These are phyloP conservation scores for Callipepla squamata DNA, from an alignment of 2,113 vertebrate species.

Conservation along the genomic window DNA sequence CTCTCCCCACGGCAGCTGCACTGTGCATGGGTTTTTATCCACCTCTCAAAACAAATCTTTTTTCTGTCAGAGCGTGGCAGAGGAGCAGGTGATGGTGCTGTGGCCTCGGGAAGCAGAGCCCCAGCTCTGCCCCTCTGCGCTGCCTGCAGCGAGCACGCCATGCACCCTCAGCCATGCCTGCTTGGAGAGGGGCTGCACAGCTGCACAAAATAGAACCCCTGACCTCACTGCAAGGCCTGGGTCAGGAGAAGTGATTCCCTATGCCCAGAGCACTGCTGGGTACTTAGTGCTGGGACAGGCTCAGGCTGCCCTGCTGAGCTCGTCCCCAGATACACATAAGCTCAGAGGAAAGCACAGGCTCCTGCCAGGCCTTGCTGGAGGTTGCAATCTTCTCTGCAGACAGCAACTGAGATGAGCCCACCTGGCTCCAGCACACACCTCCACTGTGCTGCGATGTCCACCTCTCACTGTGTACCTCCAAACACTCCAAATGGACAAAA, in stretches of 20 bases:
- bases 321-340: background rate
- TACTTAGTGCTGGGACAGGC: no score
- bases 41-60: background rate
- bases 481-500: background rate
- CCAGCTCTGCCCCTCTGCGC: background rate
- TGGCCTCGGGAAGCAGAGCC: background rate
- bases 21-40: background rate
- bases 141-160: background rate
- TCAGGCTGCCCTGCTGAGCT: background rate
- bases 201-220: background rate
- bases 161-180: background rate
- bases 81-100: fast-evolving
- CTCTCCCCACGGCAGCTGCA: background rate
- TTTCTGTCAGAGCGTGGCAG: background rate
- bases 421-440: background rate
- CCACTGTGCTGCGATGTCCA: no score
- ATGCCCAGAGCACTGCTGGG: background rate
- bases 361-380: background rate
- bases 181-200: background rate
- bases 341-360: background rate
- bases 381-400: background rate
- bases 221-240: background rate
- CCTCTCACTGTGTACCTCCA: fast-evolving
- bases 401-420: background rate
- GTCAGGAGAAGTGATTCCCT: background rate